Evolutionary conservation across 2,113 vertebrate species (phyloP), one percentile per base, ranked within the genome.

Genomic region (Cettia cetti): DNA sequence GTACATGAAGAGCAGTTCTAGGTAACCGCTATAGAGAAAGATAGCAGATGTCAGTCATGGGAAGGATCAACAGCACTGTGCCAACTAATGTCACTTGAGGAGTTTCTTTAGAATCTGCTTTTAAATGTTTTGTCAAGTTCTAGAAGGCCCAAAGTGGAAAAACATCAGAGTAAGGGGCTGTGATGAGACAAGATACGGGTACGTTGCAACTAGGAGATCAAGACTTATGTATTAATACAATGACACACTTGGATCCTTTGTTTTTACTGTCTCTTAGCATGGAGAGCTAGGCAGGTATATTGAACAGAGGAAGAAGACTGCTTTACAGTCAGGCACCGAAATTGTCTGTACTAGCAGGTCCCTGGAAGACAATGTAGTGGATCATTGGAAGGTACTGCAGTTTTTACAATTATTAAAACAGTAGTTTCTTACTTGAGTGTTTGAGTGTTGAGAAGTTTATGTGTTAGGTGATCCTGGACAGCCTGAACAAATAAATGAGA

Each of bases 41-140:
- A 19, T 6, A 77, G 50, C 31, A 70, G 24, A 37, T 66, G 9
- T 39, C 44, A 74, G 1, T 40, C 0, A 0, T 24, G 35, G 27
- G 22, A 76, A 80, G 24, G 54, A 77, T 45, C 9, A 12, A n/a
- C 30, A 64, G 37, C 31, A 33, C 33, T 88, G 35, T 82, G 28
- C 30, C 14, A 49, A 8, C 49, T 54, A 52, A 81, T 50, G 27
- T 59, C 15, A 14, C 11, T 77, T 1, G 2, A 45, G 21, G 22
- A 27, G 3, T 53, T 95, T 69, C 37, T 77, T 85, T 47, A 70
- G 18, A 39, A 61, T 70, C 10, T 70, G 3, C 33, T 92, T 69
- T 45, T 31, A 11, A 33, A 84, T 57, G 10, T 69, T 56, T 72
- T 63, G 20, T 52, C 26, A 39, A 50, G 23, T 84, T 77, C 42